Base-by-base conservation (phyloP, 2,888 invertebrate species). In the Apodemia duryi region DNA sequence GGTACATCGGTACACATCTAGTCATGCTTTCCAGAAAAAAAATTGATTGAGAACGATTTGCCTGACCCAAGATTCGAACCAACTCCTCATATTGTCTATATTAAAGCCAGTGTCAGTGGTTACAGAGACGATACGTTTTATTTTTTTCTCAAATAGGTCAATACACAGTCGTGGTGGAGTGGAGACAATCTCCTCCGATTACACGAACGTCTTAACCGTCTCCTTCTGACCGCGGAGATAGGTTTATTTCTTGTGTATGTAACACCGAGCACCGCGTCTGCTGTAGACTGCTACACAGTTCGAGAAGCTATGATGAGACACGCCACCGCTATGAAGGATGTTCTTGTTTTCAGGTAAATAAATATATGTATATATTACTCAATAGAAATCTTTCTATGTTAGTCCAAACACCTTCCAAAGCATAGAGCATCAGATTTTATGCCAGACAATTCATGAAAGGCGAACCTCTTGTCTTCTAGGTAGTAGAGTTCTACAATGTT, bases 161-260 rank as follows among this genome's bases (percentile, higher is more conserved):
- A 70, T 13, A 29, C 67, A 0, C 61, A 66, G 0, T 21, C 62
- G 13, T 77, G 78, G 75, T 79, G 78, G 77, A 71, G 68, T 28
- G 77, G 77, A 21, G 81, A 79, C 5, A 69, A 69, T 0, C 65
- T 86, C 51, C 61, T 82, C n/a, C 29, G 64, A 0, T 43, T 86
- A 1, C 78, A 90, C 75, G 69, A 73, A 11, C 85, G 88, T 0
- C 71, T 90, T 52, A 79, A 80, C 9, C 72, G 72, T 4, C 73
- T 83, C 73, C 72, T 87, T 38, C 63, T 88, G 2, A 77, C 74
- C 64, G 93, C 94, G 13, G 94, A 94, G 71, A 75, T 95, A 43
- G 94, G 93, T 0, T 88, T 93, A 73, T 89, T 93, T 72, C 86
- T 92, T 38, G 84, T 95, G 69, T 95, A 95, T 78, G 90, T 94